phyloP scores from a whole-genome alignment of 2,113 vertebrate species.

The Pundamilia nyererei region DNA sequence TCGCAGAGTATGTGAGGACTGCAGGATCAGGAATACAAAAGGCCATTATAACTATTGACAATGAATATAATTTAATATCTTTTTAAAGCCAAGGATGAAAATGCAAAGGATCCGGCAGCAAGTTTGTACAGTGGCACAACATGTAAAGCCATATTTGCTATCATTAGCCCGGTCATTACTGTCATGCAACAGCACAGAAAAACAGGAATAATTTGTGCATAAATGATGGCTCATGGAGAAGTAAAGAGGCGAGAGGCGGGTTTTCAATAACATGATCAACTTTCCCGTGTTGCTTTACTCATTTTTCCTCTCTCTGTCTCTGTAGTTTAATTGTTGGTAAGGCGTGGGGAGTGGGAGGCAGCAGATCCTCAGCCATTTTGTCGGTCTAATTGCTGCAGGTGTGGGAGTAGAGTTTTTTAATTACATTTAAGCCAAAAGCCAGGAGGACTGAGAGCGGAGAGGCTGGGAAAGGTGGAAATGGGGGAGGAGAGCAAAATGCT shows the following conservation, averaged over 20 bases:
- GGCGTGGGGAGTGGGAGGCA: background rate
- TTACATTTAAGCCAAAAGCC: conserved; percentile 26
- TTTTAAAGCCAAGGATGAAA: background rate
- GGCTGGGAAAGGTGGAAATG: background rate
- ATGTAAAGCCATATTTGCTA: conserved; percentile 28
- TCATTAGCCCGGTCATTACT: conserved; percentile 45
- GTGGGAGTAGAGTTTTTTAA: conserved; percentile 20
- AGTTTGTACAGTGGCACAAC: background rate
- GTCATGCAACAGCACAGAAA: conserved; percentile 28
- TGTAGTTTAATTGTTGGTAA: conserved; percentile 8
- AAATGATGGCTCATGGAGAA: conserved; percentile 13
- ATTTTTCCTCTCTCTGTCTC: background rate
- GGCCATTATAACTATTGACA: background rate
- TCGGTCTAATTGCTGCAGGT: conserved; percentile 19
- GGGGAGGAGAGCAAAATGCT: background rate
- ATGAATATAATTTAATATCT: background rate
- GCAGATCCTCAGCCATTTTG: conserved; percentile 10
- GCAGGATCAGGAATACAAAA: background rate
- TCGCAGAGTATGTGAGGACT: background rate
- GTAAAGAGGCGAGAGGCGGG: background rate
- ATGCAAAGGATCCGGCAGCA: conserved; percentile 8
- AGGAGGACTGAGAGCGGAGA: background rate
- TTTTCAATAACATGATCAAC: conserved; percentile 40
- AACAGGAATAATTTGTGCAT: conserved; percentile 48
- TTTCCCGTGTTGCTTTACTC: background rate